Conservation (phyloP, 2,888 invertebrate genomes). For the Stramonita haemastoma region DNA sequence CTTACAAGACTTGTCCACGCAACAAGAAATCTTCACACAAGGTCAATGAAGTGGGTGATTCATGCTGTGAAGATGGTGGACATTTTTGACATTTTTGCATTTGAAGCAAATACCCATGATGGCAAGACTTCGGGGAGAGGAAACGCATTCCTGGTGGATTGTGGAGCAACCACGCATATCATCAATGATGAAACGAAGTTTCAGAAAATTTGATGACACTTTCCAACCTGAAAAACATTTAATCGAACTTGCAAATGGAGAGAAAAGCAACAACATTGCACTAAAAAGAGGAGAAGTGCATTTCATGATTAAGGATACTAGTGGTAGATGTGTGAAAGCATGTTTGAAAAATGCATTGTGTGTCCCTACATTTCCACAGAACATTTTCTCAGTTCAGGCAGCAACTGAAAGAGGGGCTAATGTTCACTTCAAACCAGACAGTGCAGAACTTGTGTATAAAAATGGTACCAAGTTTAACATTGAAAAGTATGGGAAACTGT, state of each 20-base stretch:
- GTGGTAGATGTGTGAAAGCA: conserved; percentile 28
- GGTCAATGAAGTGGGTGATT: not conserved
- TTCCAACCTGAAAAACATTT: conserved; percentile 48
- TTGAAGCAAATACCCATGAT: not conserved
- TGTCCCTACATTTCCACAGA: conserved; percentile 48
- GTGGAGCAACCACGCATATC: conserved; percentile 50
- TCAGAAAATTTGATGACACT: conserved; percentile 40
- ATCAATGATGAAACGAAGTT: conserved; percentile 49
- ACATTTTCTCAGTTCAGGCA: conserved; percentile 55
- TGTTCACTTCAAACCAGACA: conserved; percentile 46
- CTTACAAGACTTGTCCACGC: not conserved
- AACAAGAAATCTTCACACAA: not conserved
- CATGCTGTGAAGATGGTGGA: not conserved
- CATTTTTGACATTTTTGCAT: not conserved
- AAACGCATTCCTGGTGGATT: conserved; percentile 42
- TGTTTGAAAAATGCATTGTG: too few species aligned
- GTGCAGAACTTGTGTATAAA: conserved; percentile 25
- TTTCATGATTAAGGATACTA: conserved; percentile 39
- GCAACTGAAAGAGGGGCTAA: conserved; percentile 48
- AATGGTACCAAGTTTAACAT: conserved; percentile 40
- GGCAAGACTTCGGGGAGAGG: not conserved
- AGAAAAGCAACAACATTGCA: conserved; percentile 45
- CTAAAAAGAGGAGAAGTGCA: conserved; percentile 40
- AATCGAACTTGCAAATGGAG: conserved; percentile 54
- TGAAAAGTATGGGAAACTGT: too few species aligned